These are phyloP conservation scores for Phrynocephalus guinanensis DNA, from an alignment of 2,797 vertebrate species.

Conservation along the genomic window DNA sequence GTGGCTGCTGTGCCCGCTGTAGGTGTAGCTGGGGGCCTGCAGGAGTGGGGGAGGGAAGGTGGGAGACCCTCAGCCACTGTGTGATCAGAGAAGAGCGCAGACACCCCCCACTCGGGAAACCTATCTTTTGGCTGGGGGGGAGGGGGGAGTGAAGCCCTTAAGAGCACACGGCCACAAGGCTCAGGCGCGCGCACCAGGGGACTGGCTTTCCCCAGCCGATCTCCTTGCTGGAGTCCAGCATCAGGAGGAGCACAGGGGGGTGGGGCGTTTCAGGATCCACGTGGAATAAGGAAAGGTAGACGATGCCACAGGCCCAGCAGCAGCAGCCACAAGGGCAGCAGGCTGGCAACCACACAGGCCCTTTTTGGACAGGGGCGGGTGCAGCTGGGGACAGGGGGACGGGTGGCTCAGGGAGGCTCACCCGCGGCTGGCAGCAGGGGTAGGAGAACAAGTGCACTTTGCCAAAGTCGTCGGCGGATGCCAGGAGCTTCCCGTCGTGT, in stretches of 20 bases:
- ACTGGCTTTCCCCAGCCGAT: no score
- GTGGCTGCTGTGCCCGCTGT: conserved; percentile 93
- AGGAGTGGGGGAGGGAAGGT: neutral
- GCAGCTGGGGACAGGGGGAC: no score
- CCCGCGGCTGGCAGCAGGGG: conserved; percentile 89
- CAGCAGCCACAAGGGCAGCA: neutral
- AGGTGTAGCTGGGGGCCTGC: conserved; percentile 87
- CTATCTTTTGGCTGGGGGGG: neutral
- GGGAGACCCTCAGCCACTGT: accelerated
- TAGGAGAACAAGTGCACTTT: conserved; percentile 91
- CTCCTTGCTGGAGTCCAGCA: neutral
- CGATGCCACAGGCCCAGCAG: neutral
- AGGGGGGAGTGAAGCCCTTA: no score
- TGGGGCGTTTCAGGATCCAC: no score
- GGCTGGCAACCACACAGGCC: no score
- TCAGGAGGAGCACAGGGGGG: no score
- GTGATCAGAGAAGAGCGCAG: neutral
- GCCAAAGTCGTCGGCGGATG: conserved; percentile 92
- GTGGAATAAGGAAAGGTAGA: neutral
- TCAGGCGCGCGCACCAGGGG: neutral
- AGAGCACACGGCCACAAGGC: neutral
- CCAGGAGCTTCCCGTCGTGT: conserved; percentile 83
- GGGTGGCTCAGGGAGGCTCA: conserved; percentile 66
- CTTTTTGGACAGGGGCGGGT: neutral
- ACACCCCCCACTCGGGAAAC: no score